Conservation (phyloP, 2,797 vertebrate genomes). For the Taeniopygia guttata region DNA sequence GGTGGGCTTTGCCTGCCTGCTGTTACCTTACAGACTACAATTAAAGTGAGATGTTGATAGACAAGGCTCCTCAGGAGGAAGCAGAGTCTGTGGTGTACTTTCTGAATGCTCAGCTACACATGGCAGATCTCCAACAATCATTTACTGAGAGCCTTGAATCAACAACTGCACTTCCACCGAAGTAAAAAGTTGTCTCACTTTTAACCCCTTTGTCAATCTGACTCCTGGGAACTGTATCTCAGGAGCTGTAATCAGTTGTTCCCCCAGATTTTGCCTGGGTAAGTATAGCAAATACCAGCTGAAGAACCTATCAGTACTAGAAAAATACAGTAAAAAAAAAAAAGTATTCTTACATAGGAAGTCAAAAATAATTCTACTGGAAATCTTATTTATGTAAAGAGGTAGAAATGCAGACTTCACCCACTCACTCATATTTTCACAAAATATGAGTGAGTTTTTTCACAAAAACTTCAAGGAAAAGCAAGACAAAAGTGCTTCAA, state of each 20-base stretch:
- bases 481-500: neutral
- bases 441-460: neutral
- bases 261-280: neutral
- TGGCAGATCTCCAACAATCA: slow-evolving; percentile 74
- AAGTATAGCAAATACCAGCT: neutral
- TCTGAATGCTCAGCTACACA: slow-evolving; percentile 42
- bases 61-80: neutral
- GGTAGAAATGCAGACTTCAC: neutral
- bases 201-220: slow-evolving; percentile 68
- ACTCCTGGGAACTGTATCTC: neutral
- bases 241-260: neutral
- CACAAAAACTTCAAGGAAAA: neutral
- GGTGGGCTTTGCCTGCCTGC: neutral
- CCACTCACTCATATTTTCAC: neutral
- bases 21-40: neutral
- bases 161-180: slow-evolving; percentile 53
- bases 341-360: neutral
- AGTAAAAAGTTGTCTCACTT: slow-evolving; percentile 25
- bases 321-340: neutral
- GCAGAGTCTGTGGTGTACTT: slow-evolving; percentile 25
- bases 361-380: neutral
- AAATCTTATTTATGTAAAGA: neutral
- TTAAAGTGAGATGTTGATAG: neutral
- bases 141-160: slow-evolving; percentile 73
- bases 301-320: neutral